These are phyloP conservation scores for Holocentrus rufus DNA, from an alignment of 2,797 vertebrate genomes.

Conservation along the genomic window DNA sequence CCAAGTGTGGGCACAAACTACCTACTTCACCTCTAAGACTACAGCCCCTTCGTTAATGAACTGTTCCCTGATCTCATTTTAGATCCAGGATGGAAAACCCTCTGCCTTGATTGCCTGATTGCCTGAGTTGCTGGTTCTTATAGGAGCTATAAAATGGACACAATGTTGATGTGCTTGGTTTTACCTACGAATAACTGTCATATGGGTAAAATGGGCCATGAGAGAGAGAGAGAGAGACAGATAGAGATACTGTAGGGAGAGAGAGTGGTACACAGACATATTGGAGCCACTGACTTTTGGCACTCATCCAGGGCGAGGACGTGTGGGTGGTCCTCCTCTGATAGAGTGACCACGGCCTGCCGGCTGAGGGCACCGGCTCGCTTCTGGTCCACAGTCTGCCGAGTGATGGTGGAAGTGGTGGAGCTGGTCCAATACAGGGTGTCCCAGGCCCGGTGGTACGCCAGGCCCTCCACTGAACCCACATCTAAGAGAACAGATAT, in stretches of 20 bases:
- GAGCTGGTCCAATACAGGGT: slow-evolving; percentile 98
- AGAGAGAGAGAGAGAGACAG: not conserved
- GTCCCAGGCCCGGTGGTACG: slow-evolving; percentile 95
- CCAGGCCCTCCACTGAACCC: slow-evolving; percentile 96
- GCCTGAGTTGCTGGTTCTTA: too few species aligned
- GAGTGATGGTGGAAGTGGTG: slow-evolving; percentile 93
- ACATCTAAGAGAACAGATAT: slow-evolving; percentile 84
- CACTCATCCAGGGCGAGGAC: slow-evolving; percentile 94
- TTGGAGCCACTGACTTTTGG: slow-evolving; percentile 87
- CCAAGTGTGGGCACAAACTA: too few species aligned
- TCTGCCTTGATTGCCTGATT: too few species aligned
- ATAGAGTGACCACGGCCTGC: slow-evolving; percentile 92
- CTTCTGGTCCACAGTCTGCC: slow-evolving; percentile 91
- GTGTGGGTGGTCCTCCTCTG: slow-evolving; percentile 96
- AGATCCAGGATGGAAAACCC: too few species aligned
- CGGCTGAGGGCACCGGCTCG: slow-evolving; percentile 84
- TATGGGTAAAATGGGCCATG: too few species aligned
- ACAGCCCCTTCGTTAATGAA: too few species aligned
- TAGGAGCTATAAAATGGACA: too few species aligned
- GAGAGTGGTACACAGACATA: not conserved
- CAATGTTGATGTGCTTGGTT: too few species aligned
- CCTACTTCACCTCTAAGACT: too few species aligned
- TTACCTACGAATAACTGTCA: too few species aligned
- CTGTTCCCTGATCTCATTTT: too few species aligned
- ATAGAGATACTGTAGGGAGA: not conserved